phyloP scores from a whole-genome alignment of 2,888 invertebrate genomes.

The Drosophila mercatorum region DNA sequence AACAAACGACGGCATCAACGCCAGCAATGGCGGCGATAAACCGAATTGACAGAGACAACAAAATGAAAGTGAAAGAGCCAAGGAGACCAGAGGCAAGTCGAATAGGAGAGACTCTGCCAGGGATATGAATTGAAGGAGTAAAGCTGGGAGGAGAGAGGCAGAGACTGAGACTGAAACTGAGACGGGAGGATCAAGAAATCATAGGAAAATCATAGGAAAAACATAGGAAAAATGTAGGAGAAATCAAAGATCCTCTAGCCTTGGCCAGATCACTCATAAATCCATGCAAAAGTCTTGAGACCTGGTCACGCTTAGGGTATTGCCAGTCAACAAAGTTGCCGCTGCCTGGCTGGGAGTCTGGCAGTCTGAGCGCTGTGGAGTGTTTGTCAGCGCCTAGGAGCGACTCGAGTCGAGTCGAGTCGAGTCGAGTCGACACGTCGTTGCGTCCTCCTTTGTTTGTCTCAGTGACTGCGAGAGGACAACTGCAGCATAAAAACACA shows the following conservation, averaged over 20 bases:
- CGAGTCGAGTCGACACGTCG: constrained; percentile 6
- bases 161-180: background rate
- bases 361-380: constrained; percentile 52
- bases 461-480: constrained; percentile 45
- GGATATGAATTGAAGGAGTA: background rate
- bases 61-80: constrained; percentile 33
- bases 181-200: no score
- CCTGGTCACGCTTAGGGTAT: constrained; percentile 26
- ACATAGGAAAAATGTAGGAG: no score
- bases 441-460: constrained; percentile 42
- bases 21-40: constrained; percentile 46
- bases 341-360: constrained; percentile 18
- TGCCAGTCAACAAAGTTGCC: constrained; percentile 54
- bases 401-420: constrained; percentile 9
- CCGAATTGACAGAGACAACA: constrained; percentile 62
- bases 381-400: constrained; percentile 59
- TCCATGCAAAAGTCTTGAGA: background rate
- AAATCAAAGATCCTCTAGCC: no score
- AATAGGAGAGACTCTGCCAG: constrained; percentile 17
- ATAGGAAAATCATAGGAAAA: no score
- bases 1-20: constrained; percentile 43
- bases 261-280: no score
- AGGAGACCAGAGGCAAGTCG: background rate
- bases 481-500: constrained; percentile 71
- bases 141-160: background rate